Conservation (phyloP, 1,140 invertebrate species). For the Platyura marginata region DNA sequence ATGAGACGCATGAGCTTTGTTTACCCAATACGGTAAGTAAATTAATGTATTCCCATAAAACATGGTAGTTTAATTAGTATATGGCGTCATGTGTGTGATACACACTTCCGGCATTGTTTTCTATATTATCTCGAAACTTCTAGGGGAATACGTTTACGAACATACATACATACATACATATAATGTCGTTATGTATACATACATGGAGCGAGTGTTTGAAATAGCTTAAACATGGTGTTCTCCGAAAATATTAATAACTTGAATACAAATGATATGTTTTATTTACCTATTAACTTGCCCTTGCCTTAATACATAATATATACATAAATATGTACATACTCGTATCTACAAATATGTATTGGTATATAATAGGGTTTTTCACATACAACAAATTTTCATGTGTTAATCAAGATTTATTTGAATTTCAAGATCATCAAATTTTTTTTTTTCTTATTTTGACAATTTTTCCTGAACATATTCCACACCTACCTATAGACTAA, state of each 20-base stretch:
- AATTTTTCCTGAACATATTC: too few species aligned
- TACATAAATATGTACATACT: background rate
- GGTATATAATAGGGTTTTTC: background rate
- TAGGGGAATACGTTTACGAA: too few species aligned
- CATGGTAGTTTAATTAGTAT: background rate
- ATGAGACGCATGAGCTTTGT: slow-evolving; percentile 42
- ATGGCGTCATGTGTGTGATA: background rate
- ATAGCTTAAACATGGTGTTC: background rate
- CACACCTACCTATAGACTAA: too few species aligned
- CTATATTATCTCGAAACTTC: too few species aligned
- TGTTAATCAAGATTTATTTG: too few species aligned
- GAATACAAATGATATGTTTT: too few species aligned
- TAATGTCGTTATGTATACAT: background rate
- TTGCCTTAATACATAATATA: background rate
- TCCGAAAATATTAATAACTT: too few species aligned
- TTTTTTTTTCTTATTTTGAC: too few species aligned
- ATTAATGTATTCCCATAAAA: slow-evolving; percentile 1
- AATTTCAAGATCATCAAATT: too few species aligned
- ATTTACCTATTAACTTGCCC: too few species aligned
- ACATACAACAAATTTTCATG: too few species aligned
- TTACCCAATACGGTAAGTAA: slow-evolving; percentile 39
- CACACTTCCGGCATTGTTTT: background rate
- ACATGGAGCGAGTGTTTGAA: background rate
- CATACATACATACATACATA: background rate
- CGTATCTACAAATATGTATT: background rate